These are phyloP conservation scores for Drosophila chauvacae DNA, from an alignment of 1,140 invertebrate species.

Conservation along the genomic window DNA sequence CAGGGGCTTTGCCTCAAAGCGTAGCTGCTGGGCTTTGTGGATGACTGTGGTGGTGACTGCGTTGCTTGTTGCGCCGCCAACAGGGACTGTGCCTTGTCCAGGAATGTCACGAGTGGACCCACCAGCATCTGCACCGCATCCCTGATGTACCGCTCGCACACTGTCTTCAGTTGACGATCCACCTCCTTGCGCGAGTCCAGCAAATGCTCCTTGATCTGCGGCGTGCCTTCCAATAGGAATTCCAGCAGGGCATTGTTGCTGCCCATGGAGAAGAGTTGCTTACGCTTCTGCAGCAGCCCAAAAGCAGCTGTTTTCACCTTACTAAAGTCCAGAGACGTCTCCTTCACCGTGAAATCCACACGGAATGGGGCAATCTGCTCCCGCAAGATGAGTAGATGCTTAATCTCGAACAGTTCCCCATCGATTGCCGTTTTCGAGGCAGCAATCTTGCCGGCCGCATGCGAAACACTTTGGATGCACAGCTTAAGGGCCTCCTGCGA, in stretches of 20 bases:
- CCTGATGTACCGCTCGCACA: slow-evolving; percentile 96
- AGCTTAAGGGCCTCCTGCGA: slow-evolving; percentile 97
- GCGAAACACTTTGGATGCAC: slow-evolving; percentile 95
- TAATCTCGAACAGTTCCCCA: slow-evolving; percentile 98
- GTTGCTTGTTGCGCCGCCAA: slow-evolving; percentile 33
- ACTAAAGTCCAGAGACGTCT: slow-evolving; percentile 96
- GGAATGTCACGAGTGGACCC: slow-evolving; percentile 89
- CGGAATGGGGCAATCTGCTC: slow-evolving; percentile 99
- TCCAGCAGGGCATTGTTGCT: slow-evolving; percentile 96
- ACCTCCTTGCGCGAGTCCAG: slow-evolving; percentile 98
- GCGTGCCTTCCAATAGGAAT: slow-evolving; percentile 95
- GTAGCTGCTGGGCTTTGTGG: slow-evolving; percentile 69
- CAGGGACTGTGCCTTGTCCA: slow-evolving; percentile 88
- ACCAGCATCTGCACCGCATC: slow-evolving; percentile 91
- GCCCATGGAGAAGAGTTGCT: slow-evolving; percentile 93
- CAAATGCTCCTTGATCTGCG: slow-evolving; percentile 95
- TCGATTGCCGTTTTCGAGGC: slow-evolving; percentile 91
- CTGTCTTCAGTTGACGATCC: slow-evolving; percentile 94
- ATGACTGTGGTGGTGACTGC: neutral
- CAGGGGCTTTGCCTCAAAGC: slow-evolving; percentile 84
- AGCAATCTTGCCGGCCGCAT: slow-evolving; percentile 90
- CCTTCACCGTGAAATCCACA: slow-evolving; percentile 96
- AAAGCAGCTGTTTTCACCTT: slow-evolving; percentile 94
- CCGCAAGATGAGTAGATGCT: slow-evolving; percentile 97
- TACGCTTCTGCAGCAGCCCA: slow-evolving; percentile 93